Base-by-base conservation (phyloP, 1,140 invertebrate genomes). In the Drosophila eugracilis region DNA sequence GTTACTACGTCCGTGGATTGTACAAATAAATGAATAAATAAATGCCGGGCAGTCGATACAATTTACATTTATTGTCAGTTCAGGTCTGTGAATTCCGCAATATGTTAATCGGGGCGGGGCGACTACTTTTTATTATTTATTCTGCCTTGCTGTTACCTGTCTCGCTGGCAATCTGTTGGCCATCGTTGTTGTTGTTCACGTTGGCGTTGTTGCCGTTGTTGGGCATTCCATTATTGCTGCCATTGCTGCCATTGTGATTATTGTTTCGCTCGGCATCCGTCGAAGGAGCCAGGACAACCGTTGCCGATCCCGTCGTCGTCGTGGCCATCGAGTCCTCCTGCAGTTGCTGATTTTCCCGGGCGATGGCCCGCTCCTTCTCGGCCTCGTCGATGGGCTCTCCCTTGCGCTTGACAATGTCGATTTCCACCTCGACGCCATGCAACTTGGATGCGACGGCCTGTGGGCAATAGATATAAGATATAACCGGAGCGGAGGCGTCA, bases 391-490 rank as follows among this genome's bases (percentile, higher is more conserved):
- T 83, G 67, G 91, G 91, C 66, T 97, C 95, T 45, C 95, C 94
- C 92, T 98, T 98, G 0, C 95, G 95, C 92, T 97, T 96, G 52
- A 97, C 91, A 59, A 98, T 95, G 85, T 97, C 94, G 78, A 99
- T 96, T 77, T 98, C 96, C 5, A 99, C 96, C 80, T 98, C 97
- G 0, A 97, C 97, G 41, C 95, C 95, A 88, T 99, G 97, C 12
- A 99, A 94, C 90, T 97, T 97, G 80, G 95, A 96, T 10, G 97
- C 97, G 19, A 98, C 97, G 1, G 97, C 96, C 97, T 98, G 77
- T 49, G 49, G 48, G 24, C 32, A 39, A 60, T 44, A 32, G 19
- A 37, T 52, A 37, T 4, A 15, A 48, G 21, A 48, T 48, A 36
- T 1, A n/a, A 47, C 32, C 15, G 44, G 5, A 48, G 55, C 15